A percentile compares a stretch with the other conserved stretches of the same genome.
phyloP scores from a whole-genome alignment of 2,113 vertebrate species.

The Parotia lawesii region DNA sequence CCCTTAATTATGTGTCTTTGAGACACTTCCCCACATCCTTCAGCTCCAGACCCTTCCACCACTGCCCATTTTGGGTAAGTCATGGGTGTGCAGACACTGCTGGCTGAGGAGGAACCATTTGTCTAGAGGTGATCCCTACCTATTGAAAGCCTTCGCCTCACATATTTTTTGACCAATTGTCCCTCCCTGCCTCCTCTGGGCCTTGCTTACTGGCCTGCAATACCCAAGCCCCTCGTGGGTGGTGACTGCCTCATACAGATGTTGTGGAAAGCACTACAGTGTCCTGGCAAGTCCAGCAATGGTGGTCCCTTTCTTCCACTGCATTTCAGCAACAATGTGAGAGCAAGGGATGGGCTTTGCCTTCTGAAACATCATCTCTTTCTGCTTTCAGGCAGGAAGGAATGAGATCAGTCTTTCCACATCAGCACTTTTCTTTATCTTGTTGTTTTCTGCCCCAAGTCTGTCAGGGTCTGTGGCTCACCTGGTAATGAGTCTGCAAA shows the following conservation, averaged over 20 bases:
- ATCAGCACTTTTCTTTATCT: slow-evolving; percentile 58
- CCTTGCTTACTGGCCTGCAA: neutral
- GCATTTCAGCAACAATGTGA: neutral
- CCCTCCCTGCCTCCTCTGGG: neutral
- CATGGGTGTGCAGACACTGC: neutral
- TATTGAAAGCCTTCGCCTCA: neutral
- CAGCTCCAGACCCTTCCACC: neutral
- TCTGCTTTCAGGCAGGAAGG: slow-evolving; percentile 21
- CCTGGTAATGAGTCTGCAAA: slow-evolving; percentile 45
- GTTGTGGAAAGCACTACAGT: neutral
- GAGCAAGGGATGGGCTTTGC: neutral
- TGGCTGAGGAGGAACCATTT: neutral
- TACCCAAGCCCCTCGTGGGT: rapidly evolving
- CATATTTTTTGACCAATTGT: neutral
- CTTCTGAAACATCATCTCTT: neutral
- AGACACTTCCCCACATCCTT: neutral
- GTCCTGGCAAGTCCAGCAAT: neutral
- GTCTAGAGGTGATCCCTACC: neutral
- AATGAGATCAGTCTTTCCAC: slow-evolving; percentile 43
- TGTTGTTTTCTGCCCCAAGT: slow-evolving; percentile 37
- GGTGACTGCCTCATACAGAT: neutral
- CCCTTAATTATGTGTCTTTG: neutral
- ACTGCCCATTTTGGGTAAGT: neutral
- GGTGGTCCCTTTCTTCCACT: neutral
- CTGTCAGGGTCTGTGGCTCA: slow-evolving; percentile 13